phyloP scores from a whole-genome alignment of 2,797 vertebrate genomes.

The Tapera naevia region DNA sequence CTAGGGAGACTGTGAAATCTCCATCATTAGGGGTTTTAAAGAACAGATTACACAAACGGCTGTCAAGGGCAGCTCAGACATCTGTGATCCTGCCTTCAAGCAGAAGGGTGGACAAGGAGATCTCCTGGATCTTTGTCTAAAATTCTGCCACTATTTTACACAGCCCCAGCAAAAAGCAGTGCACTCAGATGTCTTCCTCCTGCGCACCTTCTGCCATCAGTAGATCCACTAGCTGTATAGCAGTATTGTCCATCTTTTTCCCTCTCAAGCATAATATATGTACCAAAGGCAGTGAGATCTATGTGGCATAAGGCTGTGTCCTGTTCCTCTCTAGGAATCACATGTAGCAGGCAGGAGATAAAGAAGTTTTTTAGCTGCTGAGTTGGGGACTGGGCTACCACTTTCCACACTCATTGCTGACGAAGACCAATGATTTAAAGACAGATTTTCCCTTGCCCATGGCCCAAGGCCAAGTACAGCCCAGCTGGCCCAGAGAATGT shows the following conservation, averaged over 20 bases:
- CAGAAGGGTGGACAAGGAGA: neutral
- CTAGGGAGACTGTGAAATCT: neutral
- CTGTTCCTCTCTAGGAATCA: neutral
- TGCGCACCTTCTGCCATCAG: neutral
- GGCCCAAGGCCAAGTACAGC: neutral
- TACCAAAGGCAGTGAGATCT: neutral
- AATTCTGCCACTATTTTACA: neutral
- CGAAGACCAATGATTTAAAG: neutral
- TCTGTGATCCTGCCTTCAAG: neutral
- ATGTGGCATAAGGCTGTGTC: neutral
- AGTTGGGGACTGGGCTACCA: fast-evolving
- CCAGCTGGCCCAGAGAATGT: neutral
- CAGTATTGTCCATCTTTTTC: neutral
- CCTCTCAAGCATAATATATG: neutral
- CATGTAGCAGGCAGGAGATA: neutral
- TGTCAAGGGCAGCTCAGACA: neutral
- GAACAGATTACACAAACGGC: neutral
- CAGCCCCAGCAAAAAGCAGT: neutral
- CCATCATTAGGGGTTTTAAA: neutral
- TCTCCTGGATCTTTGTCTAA: neutral
- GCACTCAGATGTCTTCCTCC: neutral
- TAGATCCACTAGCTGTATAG: neutral
- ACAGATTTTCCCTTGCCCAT: neutral
- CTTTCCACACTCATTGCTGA: neutral
- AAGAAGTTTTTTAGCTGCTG: neutral